These are phyloP conservation scores for Hypothenemus hampei DNA, from an alignment of 1,140 invertebrate genomes.

Conservation along the genomic window DNA sequence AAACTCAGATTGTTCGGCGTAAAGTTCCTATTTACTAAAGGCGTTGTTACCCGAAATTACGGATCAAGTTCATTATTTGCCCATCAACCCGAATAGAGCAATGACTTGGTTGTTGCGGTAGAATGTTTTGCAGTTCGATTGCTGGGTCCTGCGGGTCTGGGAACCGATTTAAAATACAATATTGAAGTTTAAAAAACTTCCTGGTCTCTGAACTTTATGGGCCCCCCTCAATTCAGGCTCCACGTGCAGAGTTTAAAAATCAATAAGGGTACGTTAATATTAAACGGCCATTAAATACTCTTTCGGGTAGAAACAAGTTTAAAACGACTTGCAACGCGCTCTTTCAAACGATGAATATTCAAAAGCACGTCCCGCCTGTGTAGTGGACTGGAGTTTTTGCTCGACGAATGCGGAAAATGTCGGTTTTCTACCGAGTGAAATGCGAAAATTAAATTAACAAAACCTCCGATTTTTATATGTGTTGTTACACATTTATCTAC, in stretches of 20 bases:
- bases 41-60: not conserved
- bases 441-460: slow-evolving; percentile 11
- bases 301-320: slow-evolving; percentile 24
- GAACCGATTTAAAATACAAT: slow-evolving; percentile 16
- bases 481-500: not conserved
- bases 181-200: slow-evolving; percentile 19
- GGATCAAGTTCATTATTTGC: slow-evolving; percentile 4
- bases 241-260: slow-evolving; percentile 14
- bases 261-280: slow-evolving; percentile 23
- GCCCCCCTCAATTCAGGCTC: no score
- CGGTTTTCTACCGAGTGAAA: slow-evolving; percentile 5
- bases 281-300: slow-evolving; percentile 28
- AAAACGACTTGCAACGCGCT: slow-evolving; percentile 23
- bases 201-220: not conserved
- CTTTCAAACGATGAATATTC: slow-evolving; percentile 30
- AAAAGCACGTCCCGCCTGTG: slow-evolving; percentile 20
- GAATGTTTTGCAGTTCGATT: no score
- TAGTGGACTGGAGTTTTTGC: slow-evolving; percentile 10
- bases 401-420: slow-evolving; percentile 20
- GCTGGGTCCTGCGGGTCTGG: not conserved
- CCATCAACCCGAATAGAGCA: not conserved
- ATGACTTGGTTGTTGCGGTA: not conserved
- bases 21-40: slow-evolving; percentile 3
- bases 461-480: not conserved
- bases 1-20: not conserved